Percentiles rank a stretch among this genome's conserved stretches.
phyloP scores from a whole-genome alignment of 1,140 invertebrate genomes.

The Triops longicaudatus region DNA sequence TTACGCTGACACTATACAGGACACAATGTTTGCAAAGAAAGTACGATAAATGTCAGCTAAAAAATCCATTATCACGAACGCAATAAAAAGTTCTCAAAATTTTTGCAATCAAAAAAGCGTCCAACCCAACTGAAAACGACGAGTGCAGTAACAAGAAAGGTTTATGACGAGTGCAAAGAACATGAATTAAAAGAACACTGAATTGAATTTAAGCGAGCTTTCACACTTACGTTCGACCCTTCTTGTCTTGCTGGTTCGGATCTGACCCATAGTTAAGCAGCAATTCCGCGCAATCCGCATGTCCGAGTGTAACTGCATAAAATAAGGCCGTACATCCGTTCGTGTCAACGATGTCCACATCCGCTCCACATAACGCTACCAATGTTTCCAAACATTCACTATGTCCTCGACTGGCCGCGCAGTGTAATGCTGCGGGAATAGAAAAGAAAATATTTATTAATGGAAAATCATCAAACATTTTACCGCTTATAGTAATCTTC shows the following conservation, averaged over 20 bases:
- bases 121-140: neutral
- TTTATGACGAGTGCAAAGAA: neutral
- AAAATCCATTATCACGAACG: too few species aligned
- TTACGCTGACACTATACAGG: too few species aligned
- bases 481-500: neutral
- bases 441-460: neutral
- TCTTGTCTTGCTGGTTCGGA: conserved; percentile 81
- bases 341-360: conserved; percentile 69
- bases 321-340: conserved; percentile 93
- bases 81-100: too few species aligned
- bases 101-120: too few species aligned
- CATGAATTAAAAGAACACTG: neutral
- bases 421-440: conserved; percentile 65
- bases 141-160: neutral
- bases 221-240: conserved; percentile 67
- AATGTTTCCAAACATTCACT: conserved; percentile 83
- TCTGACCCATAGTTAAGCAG: conserved; percentile 80
- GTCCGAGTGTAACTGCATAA: conserved; percentile 90
- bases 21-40: too few species aligned
- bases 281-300: conserved; percentile 84
- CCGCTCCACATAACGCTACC: conserved; percentile 75
- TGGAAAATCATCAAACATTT: neutral
- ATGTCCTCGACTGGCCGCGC: conserved; percentile 90
- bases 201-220: too few species aligned
- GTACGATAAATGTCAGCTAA: too few species aligned